Evolutionary conservation across 2,797 vertebrate species (phyloP).

Genomic region (Valencia hispanica): DNA sequence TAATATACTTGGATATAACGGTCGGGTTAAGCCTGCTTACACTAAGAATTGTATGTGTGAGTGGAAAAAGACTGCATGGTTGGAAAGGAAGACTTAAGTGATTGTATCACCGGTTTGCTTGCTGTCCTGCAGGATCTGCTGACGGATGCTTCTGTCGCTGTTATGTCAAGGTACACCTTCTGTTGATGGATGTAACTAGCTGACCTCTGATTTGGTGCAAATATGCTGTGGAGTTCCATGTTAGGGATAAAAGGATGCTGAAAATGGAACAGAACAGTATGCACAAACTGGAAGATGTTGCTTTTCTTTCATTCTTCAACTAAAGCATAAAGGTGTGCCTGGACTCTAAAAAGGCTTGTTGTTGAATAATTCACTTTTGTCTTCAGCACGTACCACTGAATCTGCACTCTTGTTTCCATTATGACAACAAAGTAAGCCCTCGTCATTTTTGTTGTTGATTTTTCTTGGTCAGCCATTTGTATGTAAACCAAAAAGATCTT

Average conservation of each 20-base stretch:
- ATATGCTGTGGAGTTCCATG: conserved; percentile 8
- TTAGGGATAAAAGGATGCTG: conserved; percentile 18
- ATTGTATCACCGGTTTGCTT: conserved; percentile 67
- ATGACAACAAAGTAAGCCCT: conserved; percentile 14
- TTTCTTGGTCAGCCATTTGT: conserved; percentile 25
- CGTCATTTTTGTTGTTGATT: background rate
- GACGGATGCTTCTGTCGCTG: conserved; percentile 22
- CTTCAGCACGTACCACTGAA: conserved; percentile 18
- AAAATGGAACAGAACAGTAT: conserved; percentile 17
- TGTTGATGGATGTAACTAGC: conserved; percentile 31
- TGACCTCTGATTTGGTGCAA: conserved; percentile 25
- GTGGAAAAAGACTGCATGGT: conserved; percentile 69
- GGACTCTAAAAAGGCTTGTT: background rate
- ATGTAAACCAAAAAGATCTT: conserved; percentile 39
- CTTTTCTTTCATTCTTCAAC: background rate
- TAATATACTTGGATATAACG: conserved; percentile 68
- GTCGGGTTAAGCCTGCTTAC: conserved; percentile 68
- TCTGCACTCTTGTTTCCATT: conserved; percentile 19
- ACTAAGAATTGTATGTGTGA: conserved; percentile 61
- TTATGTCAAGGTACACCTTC: conserved; percentile 6
- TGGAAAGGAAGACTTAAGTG: conserved; percentile 87
- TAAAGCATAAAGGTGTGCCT: background rate
- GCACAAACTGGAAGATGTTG: background rate
- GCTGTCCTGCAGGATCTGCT: conserved; percentile 19
- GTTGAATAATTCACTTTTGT: conserved; percentile 6